A percentile compares a stretch with the other conserved stretches of the same genome.
Conservation (phyloP, 2,797 vertebrate species). For the Protonibea diacanthus region DNA sequence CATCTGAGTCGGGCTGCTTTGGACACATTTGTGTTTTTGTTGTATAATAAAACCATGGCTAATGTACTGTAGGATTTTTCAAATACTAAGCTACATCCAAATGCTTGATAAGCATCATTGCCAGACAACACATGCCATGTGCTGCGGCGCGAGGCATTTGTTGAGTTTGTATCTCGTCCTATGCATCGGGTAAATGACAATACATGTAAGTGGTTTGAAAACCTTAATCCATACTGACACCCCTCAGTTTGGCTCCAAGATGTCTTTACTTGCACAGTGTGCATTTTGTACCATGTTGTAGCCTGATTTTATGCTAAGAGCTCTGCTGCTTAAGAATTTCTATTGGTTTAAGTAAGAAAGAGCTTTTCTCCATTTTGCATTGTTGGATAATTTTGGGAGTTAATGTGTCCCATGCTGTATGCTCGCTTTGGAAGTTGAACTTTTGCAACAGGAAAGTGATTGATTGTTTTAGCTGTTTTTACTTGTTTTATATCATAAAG, state of each 20-base stretch:
- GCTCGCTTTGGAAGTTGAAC: constrained; percentile 61
- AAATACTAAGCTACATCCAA: constrained; percentile 70
- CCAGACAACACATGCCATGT: constrained; percentile 65
- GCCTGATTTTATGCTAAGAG: constrained; percentile 67
- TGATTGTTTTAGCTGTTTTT: constrained; percentile 74
- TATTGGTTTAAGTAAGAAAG: constrained; percentile 55
- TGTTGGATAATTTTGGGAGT: constrained; percentile 65
- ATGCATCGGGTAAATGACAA: constrained; percentile 65
- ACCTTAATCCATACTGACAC: constrained; percentile 62
- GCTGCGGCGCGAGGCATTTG: constrained; percentile 64
- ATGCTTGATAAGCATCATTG: constrained; percentile 76
- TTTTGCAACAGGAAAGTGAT: constrained; percentile 62
- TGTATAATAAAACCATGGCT: constrained; percentile 56
- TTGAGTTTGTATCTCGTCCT: constrained; percentile 69
- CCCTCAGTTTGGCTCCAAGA: constrained; percentile 74
- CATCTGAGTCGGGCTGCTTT: constrained; percentile 74
- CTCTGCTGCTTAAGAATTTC: constrained; percentile 78
- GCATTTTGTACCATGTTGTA: constrained; percentile 76
- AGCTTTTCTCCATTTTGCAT: constrained; percentile 70
- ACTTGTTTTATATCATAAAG: constrained; percentile 77
- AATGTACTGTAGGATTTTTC: constrained; percentile 73
- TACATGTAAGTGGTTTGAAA: constrained; percentile 61
- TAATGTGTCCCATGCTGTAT: constrained; percentile 61
- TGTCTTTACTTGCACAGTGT: constrained; percentile 79
- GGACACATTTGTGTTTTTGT: constrained; percentile 52